Base-by-base conservation (phyloP, 2,797 vertebrate genomes). In the Pogonophryne albipinna region DNA sequence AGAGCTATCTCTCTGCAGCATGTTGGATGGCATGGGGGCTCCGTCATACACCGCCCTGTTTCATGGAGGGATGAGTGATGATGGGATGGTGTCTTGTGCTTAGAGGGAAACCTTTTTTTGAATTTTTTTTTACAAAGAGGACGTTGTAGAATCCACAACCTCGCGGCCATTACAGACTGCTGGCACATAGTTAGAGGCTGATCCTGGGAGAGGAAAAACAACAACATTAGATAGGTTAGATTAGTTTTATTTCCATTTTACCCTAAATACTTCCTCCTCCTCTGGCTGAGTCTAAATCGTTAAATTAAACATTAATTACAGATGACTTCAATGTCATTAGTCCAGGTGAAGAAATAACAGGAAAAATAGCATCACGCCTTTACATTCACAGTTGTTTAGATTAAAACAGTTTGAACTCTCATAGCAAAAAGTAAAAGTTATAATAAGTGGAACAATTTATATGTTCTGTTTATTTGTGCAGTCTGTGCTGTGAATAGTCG, bases 101-200 rank as follows among this genome's bases (percentile, higher is more conserved):
- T 67, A 46, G 20, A 83, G 71, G 65, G 58, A 41, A 27, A 12
- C 6, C 3, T 17, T 27, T 38, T 34, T 34, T 47, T 34, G n/a
- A n/a, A n/a, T 1, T 4, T 47, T 27, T 69, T 68, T 79, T 98
- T 95, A 99, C 93, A 99, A 95, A 49, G 98, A 99, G 0, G 98
- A 99, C 0, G 98, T 99, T 0, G 97, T 99, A 1, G 98, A 99
- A 88, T 99, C 98, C 81, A 99, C 97, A 79, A 99, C 97, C 88
- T 99, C 98, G 0, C 97, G 97, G 14, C 98, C 98, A 0, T 99
- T 99, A 79, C 98, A 99, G 46, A 99, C 97, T 0, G 97, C 96
- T 50, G 98, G 97, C 80, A 99, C 97, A 0, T 96, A 95, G 76
- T 96, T 97, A 6, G 96, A 96, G 67, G 96, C 95, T 0, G 97